Percentiles rank a stretch among this genome's conserved stretches.
Conservation (phyloP, 92 coral and sea anemone genomes). For the Scolanthus callimorphus region DNA sequence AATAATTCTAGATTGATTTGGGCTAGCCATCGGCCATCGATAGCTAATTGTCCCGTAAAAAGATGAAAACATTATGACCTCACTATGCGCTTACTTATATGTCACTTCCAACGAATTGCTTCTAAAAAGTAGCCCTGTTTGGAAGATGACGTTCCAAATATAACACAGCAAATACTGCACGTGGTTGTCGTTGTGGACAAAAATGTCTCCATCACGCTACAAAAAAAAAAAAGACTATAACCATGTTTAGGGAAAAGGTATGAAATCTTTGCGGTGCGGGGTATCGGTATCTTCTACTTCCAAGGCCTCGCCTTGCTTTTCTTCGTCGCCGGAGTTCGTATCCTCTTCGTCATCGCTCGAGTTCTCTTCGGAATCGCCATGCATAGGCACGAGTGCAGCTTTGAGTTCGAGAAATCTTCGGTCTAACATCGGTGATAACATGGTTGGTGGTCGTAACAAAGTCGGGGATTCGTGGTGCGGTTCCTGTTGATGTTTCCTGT, state of each 20-base stretch:
- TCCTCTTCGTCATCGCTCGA: slow-evolving; percentile 9
- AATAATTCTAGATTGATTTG: no score
- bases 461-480: no score
- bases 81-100: no score
- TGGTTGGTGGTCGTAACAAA: neutral
- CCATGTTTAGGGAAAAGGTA: neutral
- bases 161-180: neutral
- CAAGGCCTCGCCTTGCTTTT: neutral
- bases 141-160: no score
- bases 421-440: slow-evolving; percentile 19
- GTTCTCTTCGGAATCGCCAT: slow-evolving; percentile 2
- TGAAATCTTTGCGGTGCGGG: neutral
- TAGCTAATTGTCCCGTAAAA: no score
- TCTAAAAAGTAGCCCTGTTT: neutral
- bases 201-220: no score
- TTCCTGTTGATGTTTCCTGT: neutral
- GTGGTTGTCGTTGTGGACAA: neutral
- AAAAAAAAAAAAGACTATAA: no score
- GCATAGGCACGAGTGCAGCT: slow-evolving; percentile 30
- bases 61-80: no score
- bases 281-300: neutral
- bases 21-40: no score
- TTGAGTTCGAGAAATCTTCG: slow-evolving; percentile 19
- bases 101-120: neutral
- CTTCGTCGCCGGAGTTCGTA: neutral